Conservation (phyloP, 2,113 vertebrate species). For the Microcebus griseorufus region DNA sequence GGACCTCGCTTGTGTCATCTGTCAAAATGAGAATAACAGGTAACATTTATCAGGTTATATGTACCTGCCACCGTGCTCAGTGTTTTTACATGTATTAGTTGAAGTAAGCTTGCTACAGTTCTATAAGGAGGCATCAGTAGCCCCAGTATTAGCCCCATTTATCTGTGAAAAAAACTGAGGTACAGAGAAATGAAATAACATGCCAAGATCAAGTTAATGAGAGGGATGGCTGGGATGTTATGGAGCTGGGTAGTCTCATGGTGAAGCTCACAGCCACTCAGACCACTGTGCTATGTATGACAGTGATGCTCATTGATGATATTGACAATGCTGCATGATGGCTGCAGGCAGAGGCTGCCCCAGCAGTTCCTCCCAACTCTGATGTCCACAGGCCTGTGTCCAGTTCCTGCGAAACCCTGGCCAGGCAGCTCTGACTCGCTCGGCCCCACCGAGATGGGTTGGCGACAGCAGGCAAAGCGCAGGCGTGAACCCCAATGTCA, state of each 20-base stretch:
- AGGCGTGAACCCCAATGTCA: neutral
- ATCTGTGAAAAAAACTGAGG: neutral
- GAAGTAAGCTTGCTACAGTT: neutral
- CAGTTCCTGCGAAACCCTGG: neutral
- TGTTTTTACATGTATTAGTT: neutral
- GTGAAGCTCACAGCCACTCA: neutral
- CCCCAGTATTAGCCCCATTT: neutral
- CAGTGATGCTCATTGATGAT: neutral
- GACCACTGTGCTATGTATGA: rapidly evolving
- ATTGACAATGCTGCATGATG: neutral
- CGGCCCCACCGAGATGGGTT: constrained; percentile 26
- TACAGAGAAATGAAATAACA: constrained; percentile 1
- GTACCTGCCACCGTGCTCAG: neutral
- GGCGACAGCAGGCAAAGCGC: neutral
- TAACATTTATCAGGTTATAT: neutral
- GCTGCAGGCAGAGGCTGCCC: neutral
- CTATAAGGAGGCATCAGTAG: neutral
- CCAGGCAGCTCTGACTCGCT: constrained; percentile 62
- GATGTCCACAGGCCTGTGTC: neutral
- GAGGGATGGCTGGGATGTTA: neutral
- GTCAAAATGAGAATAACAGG: neutral
- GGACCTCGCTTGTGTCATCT: neutral
- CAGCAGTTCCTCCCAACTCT: neutral
- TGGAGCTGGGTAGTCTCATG: neutral
- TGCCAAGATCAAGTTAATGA: neutral